These are phyloP conservation scores for Serilophus lunatus DNA, from an alignment of 2,113 vertebrate genomes.

Conservation along the genomic window DNA sequence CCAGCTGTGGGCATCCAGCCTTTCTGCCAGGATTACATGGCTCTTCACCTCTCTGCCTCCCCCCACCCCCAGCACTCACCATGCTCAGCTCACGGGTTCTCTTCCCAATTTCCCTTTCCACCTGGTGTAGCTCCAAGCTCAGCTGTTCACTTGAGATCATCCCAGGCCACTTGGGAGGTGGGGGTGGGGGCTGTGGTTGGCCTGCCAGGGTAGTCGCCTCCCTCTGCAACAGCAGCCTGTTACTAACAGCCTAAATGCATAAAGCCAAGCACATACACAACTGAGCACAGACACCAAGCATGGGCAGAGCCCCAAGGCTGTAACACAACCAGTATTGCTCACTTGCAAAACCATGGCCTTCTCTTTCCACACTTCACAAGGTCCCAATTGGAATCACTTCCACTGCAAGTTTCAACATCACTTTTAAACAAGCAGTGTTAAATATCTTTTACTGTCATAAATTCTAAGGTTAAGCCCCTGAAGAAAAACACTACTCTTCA, in stretches of 20 bases:
- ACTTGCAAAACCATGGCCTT: neutral
- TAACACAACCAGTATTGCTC: neutral
- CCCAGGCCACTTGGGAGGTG: slow-evolving; percentile 87
- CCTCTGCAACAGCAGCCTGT: slow-evolving; percentile 90
- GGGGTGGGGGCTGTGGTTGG: slow-evolving; percentile 76
- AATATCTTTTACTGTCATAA: neutral
- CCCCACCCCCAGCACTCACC: slow-evolving; percentile 74
- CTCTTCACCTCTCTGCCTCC: neutral
- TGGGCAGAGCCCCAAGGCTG: neutral
- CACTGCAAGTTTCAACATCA: neutral
- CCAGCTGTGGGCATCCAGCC: neutral
- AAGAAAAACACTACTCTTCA: neutral
- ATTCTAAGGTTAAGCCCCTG: neutral
- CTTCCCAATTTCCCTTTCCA: slow-evolving; percentile 96
- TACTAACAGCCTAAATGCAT: slow-evolving; percentile 83
- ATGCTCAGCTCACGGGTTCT: slow-evolving; percentile 91
- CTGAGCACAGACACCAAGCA: slow-evolving; percentile 57
- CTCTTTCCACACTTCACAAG: neutral
- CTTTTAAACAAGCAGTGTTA: neutral
- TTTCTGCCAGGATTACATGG: neutral
- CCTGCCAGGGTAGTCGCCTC: slow-evolving; percentile 82
- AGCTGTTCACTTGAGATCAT: slow-evolving; percentile 93
- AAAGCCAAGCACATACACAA: slow-evolving; percentile 74
- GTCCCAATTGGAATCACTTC: neutral
- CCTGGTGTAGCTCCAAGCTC: slow-evolving; percentile 94